phyloP scores from a whole-genome alignment of 2,113 vertebrate species.

The Gymnarchus niloticus region DNA sequence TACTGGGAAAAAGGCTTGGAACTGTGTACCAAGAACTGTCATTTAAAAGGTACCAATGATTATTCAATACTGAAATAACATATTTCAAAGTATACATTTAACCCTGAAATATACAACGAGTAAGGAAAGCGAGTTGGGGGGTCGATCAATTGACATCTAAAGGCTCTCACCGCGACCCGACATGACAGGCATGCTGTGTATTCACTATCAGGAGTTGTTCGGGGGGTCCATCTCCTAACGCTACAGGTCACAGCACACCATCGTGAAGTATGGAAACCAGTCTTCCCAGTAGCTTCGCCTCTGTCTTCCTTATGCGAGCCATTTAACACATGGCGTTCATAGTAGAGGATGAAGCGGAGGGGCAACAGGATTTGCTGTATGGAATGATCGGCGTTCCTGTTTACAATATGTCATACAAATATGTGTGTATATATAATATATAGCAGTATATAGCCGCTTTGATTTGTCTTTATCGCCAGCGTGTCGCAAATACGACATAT shows the following conservation, averaged over 20 bases:
- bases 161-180: background rate
- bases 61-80: background rate
- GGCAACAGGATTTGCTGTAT: background rate
- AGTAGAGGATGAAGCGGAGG: background rate
- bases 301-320: background rate
- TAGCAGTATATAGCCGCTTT: background rate
- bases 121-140: background rate
- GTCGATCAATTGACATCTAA: background rate
- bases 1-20: background rate
- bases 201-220: background rate
- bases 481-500: background rate
- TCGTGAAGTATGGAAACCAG: background rate
- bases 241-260: conserved; percentile 13
- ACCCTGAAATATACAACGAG: background rate
- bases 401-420: background rate
- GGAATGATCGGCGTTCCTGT: background rate
- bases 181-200: background rate
- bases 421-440: background rate
- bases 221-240: background rate
- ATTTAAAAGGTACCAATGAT: background rate
- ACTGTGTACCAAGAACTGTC: background rate
- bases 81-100: background rate
- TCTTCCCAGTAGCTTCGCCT: background rate
- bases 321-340: background rate
- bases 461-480: background rate